These are phyloP conservation scores for Ectropis grisescens DNA, from an alignment of 1,140 invertebrate genomes.

Conservation along the genomic window DNA sequence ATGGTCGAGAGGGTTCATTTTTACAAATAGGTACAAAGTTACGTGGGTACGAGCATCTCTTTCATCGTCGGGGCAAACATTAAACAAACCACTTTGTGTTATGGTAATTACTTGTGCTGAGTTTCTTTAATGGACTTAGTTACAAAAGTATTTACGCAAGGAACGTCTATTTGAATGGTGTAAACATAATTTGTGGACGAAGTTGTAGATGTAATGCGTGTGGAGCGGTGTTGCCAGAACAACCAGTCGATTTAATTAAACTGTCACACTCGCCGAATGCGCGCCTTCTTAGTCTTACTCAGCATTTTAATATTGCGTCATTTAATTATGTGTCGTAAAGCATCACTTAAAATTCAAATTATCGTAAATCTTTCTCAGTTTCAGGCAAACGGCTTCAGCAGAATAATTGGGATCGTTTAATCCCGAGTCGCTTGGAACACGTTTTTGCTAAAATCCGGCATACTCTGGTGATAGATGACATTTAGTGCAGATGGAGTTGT, in stretches of 20 bases:
- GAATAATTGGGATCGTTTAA: constrained; percentile 13
- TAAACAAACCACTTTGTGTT: constrained; percentile 34
- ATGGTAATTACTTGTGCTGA: constrained; percentile 40
- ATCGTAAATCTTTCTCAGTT: too few relatives aligned
- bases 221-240: constrained; percentile 33
- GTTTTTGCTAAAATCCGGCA: constrained; percentile 26
- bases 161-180: constrained; percentile 49
- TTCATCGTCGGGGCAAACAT: constrained; percentile 19
- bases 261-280: constrained; percentile 11
- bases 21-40: too few relatives aligned
- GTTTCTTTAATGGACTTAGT: constrained; percentile 49
- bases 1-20: too few relatives aligned
- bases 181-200: constrained; percentile 58
- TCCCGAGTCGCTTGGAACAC: constrained; percentile 26
- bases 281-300: too few relatives aligned
- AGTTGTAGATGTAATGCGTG: constrained; percentile 46
- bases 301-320: too few relatives aligned
- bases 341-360: too few relatives aligned
- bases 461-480: constrained; percentile 48
- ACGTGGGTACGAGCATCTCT: neutral
- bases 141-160: constrained; percentile 45
- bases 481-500: constrained; percentile 51
- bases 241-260: constrained; percentile 49
- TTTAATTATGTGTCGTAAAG: too few relatives aligned
- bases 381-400: too few relatives aligned